These are phyloP conservation scores for Alectura lathami DNA, from an alignment of 2,113 vertebrate genomes.

Conservation along the genomic window DNA sequence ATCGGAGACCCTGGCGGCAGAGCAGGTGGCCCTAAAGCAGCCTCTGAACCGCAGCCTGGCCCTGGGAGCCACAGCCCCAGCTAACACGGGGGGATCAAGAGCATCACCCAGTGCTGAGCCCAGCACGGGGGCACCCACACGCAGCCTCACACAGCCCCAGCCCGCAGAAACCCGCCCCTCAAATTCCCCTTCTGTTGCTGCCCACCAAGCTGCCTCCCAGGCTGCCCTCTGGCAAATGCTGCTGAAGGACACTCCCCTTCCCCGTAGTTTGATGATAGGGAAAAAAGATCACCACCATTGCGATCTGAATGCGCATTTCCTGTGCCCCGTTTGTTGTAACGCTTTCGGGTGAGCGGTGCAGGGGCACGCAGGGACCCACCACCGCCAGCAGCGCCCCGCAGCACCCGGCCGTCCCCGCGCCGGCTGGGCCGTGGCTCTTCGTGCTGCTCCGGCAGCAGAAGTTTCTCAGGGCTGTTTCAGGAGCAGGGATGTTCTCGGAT, in stretches of 20 bases:
- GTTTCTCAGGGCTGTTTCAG: neutral
- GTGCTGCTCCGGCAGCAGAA: neutral
- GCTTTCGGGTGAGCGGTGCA: too few relatives aligned
- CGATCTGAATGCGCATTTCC: neutral
- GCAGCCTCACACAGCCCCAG: neutral
- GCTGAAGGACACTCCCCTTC: neutral
- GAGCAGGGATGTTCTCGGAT: neutral
- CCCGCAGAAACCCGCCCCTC: accelerated
- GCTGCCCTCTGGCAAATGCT: neutral
- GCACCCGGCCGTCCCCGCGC: neutral
- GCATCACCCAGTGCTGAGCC: too few relatives aligned
- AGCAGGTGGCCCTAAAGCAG: neutral
- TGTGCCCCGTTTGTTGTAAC: neutral
- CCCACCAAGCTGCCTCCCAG: neutral
- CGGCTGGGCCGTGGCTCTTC: neutral
- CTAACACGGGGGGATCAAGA: too few relatives aligned
- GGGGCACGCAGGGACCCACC: neutral
- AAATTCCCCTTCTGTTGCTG: neutral
- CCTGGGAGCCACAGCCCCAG: accelerated
- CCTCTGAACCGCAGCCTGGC: too few relatives aligned
- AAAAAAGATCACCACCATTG: neutral
- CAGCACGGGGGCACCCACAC: too few relatives aligned
- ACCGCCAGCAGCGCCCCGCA: too few relatives aligned
- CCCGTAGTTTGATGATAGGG: neutral
- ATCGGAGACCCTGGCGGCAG: neutral